A percentile compares a stretch with the other conserved stretches of the same genome.
Evolutionary conservation across 1,140 invertebrate genomes (phyloP).

Genomic region (Solen grandis): DNA sequence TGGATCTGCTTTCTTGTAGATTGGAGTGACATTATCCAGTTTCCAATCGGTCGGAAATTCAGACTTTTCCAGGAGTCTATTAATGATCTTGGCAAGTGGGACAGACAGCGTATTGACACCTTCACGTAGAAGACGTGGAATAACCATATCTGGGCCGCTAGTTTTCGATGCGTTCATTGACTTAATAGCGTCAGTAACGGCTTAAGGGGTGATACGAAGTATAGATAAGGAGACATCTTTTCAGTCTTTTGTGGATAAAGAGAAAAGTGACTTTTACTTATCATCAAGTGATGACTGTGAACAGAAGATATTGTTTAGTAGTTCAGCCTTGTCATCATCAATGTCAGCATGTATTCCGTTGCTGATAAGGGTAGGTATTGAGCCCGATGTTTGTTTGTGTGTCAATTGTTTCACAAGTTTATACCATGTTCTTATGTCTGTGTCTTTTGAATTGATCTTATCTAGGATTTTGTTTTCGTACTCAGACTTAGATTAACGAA

Average conservation of each 20-base stretch:
- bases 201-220: neutral
- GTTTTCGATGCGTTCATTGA: neutral
- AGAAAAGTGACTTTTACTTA: neutral
- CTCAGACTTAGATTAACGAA: neutral
- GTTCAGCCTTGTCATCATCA: neutral
- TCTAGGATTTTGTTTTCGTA: neutral
- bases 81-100: neutral
- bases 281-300: neutral
- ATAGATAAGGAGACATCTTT: neutral
- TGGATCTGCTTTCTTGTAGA: slow-evolving; percentile 18
- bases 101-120: neutral
- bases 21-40: neutral
- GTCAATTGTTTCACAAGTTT: neutral
- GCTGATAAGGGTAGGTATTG: neutral
- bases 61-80: neutral
- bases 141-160: neutral
- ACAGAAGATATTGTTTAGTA: neutral
- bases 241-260: neutral
- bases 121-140: neutral
- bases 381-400: neutral
- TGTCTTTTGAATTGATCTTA: neutral
- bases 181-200: neutral
- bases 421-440: neutral
- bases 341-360: neutral
- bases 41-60: slow-evolving; percentile 16